Conservation (phyloP, 2,888 invertebrate genomes). For the Temnothorax ravouxi region DNA sequence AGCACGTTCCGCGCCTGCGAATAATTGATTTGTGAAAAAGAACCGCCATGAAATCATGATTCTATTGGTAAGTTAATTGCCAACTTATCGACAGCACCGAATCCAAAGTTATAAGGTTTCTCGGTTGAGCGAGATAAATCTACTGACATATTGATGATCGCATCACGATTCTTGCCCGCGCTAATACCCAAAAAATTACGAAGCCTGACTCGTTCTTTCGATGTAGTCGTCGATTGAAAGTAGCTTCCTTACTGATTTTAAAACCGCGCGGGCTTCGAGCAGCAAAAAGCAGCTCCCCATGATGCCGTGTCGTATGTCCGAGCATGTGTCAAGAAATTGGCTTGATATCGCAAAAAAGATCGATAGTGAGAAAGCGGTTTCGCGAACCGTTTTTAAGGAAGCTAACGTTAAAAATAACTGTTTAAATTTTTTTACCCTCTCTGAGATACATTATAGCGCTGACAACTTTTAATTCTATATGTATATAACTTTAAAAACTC, state of each 20-base stretch:
- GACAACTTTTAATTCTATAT: background rate
- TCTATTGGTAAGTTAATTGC: slow-evolving; percentile 78
- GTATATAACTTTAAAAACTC: background rate
- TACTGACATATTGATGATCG: slow-evolving; percentile 70
- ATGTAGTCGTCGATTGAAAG: slow-evolving; percentile 64
- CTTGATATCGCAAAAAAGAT: slow-evolving; percentile 39
- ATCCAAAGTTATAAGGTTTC: slow-evolving; percentile 72
- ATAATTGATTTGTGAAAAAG: slow-evolving; percentile 52
- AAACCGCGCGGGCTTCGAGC: slow-evolving; percentile 66
- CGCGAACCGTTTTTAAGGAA: slow-evolving; percentile 7
- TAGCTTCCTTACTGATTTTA: slow-evolving; percentile 78
- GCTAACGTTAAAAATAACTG: slow-evolving; percentile 24
- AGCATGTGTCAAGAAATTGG: slow-evolving; percentile 76
- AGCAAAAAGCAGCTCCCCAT: slow-evolving; percentile 74
- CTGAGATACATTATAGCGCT: background rate
- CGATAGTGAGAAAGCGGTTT: slow-evolving; percentile 21
- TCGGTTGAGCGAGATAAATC: slow-evolving; percentile 63
- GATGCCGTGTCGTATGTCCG: slow-evolving; percentile 67
- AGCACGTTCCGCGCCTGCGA: background rate
- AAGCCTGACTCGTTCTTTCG: slow-evolving; percentile 72
- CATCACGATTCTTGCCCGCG: slow-evolving; percentile 68
- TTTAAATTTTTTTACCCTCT: background rate
- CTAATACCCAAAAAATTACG: slow-evolving; percentile 78
- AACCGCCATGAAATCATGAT: slow-evolving; percentile 70
- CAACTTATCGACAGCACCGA: slow-evolving; percentile 71